Conservation (phyloP, 2,888 invertebrate genomes). For the Phortica okadai region DNA sequence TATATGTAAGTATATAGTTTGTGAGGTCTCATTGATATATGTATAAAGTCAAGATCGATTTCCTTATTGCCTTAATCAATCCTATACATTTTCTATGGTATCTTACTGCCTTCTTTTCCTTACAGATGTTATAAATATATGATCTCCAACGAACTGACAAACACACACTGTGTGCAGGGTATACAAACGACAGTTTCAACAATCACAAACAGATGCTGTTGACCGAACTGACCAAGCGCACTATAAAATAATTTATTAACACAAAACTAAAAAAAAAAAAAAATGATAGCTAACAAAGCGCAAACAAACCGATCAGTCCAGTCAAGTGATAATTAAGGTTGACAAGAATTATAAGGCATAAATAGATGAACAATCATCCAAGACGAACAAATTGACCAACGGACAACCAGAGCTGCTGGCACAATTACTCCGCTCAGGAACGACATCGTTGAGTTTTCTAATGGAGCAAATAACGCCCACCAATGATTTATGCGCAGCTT, state of each 20-base stretch:
- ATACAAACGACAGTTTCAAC: background rate
- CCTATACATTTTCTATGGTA: too few species aligned
- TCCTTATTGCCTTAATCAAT: too few species aligned
- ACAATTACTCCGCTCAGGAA: slow-evolving; percentile 58
- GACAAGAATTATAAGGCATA: background rate
- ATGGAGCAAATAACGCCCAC: slow-evolving; percentile 67
- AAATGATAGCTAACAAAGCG: slow-evolving; percentile 23
- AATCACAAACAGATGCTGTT: background rate
- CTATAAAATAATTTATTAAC: slow-evolving; percentile 23
- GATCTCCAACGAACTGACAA: too few species aligned
- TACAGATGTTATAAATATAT: too few species aligned
- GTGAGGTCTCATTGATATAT: too few species aligned
- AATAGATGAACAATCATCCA: background rate
- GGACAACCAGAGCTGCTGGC: background rate
- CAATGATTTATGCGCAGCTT: slow-evolving; percentile 63
- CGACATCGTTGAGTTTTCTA: slow-evolving; percentile 54
- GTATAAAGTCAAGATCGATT: too few species aligned
- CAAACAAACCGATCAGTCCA: slow-evolving; percentile 13
- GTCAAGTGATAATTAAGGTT: background rate
- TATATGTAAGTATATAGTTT: too few species aligned
- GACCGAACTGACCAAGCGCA: slow-evolving; percentile 19
- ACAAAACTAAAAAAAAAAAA: background rate
- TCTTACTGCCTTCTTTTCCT: too few species aligned
- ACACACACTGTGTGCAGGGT: too few species aligned
- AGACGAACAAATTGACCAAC: background rate